Percentiles rank a stretch among this genome's conserved stretches.
phyloP scores from a whole-genome alignment of 2,888 invertebrate genomes.

The Polia nebulosa region DNA sequence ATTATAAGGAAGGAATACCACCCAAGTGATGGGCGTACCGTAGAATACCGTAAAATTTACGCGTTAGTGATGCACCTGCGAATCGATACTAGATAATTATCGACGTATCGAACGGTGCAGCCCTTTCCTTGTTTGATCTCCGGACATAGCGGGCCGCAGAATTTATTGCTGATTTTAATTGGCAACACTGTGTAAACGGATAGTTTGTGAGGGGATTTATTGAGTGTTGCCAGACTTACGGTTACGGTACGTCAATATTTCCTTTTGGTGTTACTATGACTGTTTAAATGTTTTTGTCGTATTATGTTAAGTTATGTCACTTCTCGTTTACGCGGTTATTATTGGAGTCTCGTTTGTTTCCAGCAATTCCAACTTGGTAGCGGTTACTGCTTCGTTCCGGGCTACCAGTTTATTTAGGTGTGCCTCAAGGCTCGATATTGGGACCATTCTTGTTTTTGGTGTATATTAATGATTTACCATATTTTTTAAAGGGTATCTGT shows the following conservation, averaged over 20 bases:
- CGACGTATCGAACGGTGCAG: constrained; percentile 75
- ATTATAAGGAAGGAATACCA: constrained; percentile 66
- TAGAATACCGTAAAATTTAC: constrained; percentile 70
- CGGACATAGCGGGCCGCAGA: constrained; percentile 68
- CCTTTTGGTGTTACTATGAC: constrained; percentile 61
- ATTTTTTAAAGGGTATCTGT: too few relatives aligned
- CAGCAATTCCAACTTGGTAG: neutral
- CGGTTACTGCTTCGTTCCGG: neutral
- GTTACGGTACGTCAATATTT: constrained; percentile 55
- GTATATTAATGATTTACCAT: too few relatives aligned
- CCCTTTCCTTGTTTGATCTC: constrained; percentile 82
- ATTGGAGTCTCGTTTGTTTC: neutral
- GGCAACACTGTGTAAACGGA: constrained; percentile 67
- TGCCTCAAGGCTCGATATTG: too few relatives aligned
- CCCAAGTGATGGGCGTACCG: constrained; percentile 68
- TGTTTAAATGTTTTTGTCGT: constrained; percentile 55
- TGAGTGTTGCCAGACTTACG: constrained; percentile 62
- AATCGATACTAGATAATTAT: constrained; percentile 73
- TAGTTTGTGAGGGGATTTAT: constrained; percentile 63
- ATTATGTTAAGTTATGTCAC: constrained; percentile 40
- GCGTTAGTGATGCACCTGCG: constrained; percentile 74
- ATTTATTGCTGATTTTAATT: constrained; percentile 77
- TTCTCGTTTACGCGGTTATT: constrained; percentile 33
- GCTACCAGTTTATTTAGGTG: too few relatives aligned
- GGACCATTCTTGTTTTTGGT: too few relatives aligned